Conservation (phyloP, 2,113 vertebrate species). For the Heteronetta atricapilla region DNA sequence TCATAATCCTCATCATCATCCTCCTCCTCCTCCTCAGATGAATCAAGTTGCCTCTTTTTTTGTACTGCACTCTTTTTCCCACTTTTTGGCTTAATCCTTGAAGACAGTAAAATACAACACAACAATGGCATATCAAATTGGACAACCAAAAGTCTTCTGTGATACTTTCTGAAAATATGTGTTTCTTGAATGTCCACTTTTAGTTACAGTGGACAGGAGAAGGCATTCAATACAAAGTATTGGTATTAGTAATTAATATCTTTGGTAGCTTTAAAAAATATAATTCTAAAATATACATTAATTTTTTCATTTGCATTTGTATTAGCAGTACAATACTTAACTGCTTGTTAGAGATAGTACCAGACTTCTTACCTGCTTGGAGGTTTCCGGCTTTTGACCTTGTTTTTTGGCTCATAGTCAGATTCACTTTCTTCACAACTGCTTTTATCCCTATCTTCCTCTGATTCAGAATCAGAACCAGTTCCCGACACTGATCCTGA, state of each 20-base stretch:
- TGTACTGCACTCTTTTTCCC: slow-evolving; percentile 86
- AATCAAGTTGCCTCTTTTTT: slow-evolving; percentile 86
- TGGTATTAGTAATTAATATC: background rate
- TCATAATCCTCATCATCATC: slow-evolving; percentile 84
- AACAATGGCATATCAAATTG: background rate
- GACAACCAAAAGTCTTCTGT: background rate
- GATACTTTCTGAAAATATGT: background rate
- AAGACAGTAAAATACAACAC: background rate
- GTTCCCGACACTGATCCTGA: slow-evolving; percentile 84
- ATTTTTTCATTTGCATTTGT: fast-evolving
- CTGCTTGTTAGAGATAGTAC: background rate
- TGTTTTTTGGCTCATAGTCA: slow-evolving; percentile 96
- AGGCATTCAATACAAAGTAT: background rate
- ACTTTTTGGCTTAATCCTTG: slow-evolving; percentile 88
- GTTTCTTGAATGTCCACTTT: background rate
- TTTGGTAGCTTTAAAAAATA: background rate
- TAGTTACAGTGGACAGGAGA: background rate
- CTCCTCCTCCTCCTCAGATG: slow-evolving; percentile 78
- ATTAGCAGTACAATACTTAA: background rate
- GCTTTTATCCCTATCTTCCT: slow-evolving; percentile 83
- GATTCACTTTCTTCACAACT: slow-evolving; percentile 93
- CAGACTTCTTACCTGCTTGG: slow-evolving; percentile 84
- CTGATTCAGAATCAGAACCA: slow-evolving; percentile 85
- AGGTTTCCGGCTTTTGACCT: slow-evolving; percentile 93
- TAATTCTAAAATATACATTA: background rate